A percentile compares a stretch with the other conserved stretches of the same genome.
Evolutionary conservation across 92 coral and sea anemone species (phyloP).

Genomic region (Montipora capitata): DNA sequence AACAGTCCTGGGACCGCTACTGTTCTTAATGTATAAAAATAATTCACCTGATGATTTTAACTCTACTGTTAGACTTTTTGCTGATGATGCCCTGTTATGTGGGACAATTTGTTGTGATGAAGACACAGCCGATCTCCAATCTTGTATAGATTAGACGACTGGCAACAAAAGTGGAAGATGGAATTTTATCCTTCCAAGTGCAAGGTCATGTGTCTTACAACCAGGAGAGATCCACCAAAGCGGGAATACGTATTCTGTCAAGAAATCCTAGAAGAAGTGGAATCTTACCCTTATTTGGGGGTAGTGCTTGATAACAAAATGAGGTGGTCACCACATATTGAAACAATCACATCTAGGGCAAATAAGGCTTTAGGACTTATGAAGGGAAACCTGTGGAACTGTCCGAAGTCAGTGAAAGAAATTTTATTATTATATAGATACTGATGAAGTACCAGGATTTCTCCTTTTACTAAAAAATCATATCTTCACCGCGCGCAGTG

Average conservation of each 20-base stretch:
- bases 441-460: too few species aligned
- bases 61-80: neutral
- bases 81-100: neutral
- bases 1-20: neutral
- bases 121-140: neutral
- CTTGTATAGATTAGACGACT: neutral
- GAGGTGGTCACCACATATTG: conserved; percentile 30
- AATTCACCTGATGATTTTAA: neutral
- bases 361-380: conserved; percentile 25
- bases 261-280: conserved; percentile 40
- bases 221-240: neutral
- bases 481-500: too few species aligned
- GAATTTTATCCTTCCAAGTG: conserved; percentile 15
- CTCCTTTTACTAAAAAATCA: too few species aligned
- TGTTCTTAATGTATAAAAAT: neutral
- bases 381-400: conserved; percentile 18
- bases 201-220: neutral
- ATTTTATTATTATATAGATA: too few species aligned
- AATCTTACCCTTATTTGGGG: conserved; percentile 50
- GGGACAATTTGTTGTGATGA: neutral
- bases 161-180: conserved; percentile 18
- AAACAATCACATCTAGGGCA: neutral
- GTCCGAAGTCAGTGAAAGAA: too few species aligned
- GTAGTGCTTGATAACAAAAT: conserved; percentile 9
- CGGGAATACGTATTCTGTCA: neutral